Evolutionary conservation across 2,888 invertebrate genomes (phyloP), one percentile per base, ranked within the genome.

Genomic region (Lithophane ornitopus): DNA sequence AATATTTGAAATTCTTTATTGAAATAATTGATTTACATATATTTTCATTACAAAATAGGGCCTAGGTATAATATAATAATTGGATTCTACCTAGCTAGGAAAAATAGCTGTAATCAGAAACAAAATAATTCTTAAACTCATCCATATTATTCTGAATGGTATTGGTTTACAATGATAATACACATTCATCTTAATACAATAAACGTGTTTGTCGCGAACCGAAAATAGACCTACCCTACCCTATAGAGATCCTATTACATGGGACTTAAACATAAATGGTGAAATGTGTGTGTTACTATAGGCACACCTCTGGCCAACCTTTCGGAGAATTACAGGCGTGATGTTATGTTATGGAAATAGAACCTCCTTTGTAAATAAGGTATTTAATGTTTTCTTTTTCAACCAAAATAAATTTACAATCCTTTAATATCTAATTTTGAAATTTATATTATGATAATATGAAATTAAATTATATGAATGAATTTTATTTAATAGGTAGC

Each of bases 211-310:
- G 34, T 76, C n/a, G 11, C 19, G 3, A n/a, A 41, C 41, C 34
- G 8, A 6, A 65, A 66, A 76, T 76, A 65, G 46, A 63, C 12
- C 41, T 41, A 12, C 11, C 41, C 41, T 11, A 41, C 41, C 41
- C 41, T 41, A 11, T 41, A 12, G 41, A 41, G 41, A 41, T 12
- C 41, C 41, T 41, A 9, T 41, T 41, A 41, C 11, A 41, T 41
- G 9, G 41, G 11, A 41, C 41, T 41, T 11, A 41, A 41, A 41
- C 41, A 41, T 41, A 12, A 12, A 2, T 12, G 41, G 41, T 12
- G 41, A 41, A 41, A 41, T 41, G 41, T 41, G 41, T 9, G 41
- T 41, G 41, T 41, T 11, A 9, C 41, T 41, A 41, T 41, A 41
- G 11, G 11, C 34, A 34, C 2, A 34, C 34, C 34, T 34, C 34